These are phyloP conservation scores for Drosophila infuscata DNA, from an alignment of 2,888 invertebrate genomes.

Conservation along the genomic window DNA sequence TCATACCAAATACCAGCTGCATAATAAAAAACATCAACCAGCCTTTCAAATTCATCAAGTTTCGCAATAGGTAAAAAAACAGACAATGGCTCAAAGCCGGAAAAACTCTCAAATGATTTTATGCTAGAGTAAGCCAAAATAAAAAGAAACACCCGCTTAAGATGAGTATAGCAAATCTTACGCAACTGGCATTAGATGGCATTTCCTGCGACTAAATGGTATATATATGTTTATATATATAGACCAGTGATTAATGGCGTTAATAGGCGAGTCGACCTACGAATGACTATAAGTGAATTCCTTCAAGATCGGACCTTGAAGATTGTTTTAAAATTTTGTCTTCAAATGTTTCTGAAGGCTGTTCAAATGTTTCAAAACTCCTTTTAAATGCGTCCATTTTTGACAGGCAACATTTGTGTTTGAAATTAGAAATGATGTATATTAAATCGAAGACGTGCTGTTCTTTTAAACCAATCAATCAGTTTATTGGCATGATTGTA, in stretches of 20 bases:
- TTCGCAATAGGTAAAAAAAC: constrained; percentile 48
- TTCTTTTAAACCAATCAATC: background rate
- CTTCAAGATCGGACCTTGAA: background rate
- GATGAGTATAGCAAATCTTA: constrained; percentile 47
- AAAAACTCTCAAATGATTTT: constrained; percentile 9
- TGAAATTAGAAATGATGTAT: background rate
- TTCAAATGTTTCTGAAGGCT: background rate
- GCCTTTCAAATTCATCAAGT: constrained; percentile 59
- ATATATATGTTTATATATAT: too few species aligned
- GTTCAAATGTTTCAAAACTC: background rate
- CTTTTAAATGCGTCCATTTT: background rate
- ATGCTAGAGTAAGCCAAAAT: constrained; percentile 53
- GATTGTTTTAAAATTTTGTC: background rate
- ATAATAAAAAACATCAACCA: constrained; percentile 56
- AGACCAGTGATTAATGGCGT: background rate
- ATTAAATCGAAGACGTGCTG: background rate
- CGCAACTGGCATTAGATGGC: background rate
- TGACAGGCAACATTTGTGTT: background rate
- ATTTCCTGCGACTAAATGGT: background rate
- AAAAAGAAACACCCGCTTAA: constrained; percentile 46
- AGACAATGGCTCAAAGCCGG: constrained; percentile 13
- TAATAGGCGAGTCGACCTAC: background rate
- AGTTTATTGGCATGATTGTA: background rate
- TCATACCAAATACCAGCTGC: constrained; percentile 73
- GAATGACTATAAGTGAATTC: background rate